Percentiles rank a stretch among this genome's conserved stretches.
Conservation (phyloP, 1,140 invertebrate genomes). For the Heliconius himera region DNA sequence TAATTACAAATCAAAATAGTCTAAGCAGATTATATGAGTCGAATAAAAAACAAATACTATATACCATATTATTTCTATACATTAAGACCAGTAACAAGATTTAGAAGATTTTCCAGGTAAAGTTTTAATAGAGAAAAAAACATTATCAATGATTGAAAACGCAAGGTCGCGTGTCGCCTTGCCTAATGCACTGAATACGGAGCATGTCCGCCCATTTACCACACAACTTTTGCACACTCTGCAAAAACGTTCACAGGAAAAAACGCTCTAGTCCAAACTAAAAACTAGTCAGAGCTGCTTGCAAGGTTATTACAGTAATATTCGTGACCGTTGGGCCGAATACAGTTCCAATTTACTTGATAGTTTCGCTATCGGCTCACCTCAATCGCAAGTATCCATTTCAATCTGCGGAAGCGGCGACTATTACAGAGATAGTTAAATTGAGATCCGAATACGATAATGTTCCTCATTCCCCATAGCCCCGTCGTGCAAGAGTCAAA, state of each 20-base stretch:
- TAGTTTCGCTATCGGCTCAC: conserved; percentile 44
- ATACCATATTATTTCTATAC: not conserved
- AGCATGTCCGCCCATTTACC: conserved; percentile 45
- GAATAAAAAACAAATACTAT: no score
- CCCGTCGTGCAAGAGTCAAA: conserved; percentile 16
- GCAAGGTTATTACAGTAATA: conserved; percentile 19
- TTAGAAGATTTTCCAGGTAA: not conserved
- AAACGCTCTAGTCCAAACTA: conserved; percentile 15
- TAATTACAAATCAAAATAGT: no score
- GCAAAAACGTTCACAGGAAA: conserved; percentile 30
- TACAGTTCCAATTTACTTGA: conserved; percentile 47
- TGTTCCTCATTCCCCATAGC: conserved; percentile 39
- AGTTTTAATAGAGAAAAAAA: conserved; percentile 14
- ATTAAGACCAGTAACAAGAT: not conserved
- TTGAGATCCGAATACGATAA: conserved; percentile 53
- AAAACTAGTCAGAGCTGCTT: conserved; percentile 25
- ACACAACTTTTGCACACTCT: conserved; percentile 21
- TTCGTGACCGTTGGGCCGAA: conserved; percentile 23
- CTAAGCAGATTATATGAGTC: no score
- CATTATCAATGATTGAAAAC: conserved; percentile 24
- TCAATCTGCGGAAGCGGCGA: conserved; percentile 40
- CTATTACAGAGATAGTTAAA: conserved; percentile 51
- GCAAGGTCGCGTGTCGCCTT: conserved; percentile 30
- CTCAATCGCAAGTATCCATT: conserved; percentile 45
- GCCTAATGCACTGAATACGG: conserved; percentile 43